Evolutionary conservation across 2,888 invertebrate genomes (phyloP).

Genomic region (Eudasyphora cyanicolor): DNA sequence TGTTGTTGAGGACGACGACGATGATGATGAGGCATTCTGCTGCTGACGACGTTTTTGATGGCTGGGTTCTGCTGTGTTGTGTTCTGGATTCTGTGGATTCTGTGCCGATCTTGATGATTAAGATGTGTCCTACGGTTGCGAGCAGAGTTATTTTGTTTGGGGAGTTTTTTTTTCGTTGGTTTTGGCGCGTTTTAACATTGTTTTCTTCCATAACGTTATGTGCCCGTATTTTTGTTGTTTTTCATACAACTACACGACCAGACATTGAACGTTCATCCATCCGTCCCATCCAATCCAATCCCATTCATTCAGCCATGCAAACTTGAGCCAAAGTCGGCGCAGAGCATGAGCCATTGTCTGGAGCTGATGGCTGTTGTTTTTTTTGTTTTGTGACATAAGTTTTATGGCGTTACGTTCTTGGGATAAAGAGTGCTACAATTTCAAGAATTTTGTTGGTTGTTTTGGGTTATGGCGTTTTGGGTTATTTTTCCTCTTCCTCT

Average conservation of each 20-base stretch:
- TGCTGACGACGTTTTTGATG: neutral
- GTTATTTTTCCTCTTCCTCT: conserved; percentile 4
- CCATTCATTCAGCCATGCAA: neutral
- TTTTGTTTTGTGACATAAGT: neutral
- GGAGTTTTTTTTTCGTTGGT: neutral
- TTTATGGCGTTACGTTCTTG: neutral
- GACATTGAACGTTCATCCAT: neutral
- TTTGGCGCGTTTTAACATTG: neutral
- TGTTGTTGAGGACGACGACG: neutral
- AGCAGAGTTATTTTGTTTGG: neutral
- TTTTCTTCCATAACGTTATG: conserved; percentile 1
- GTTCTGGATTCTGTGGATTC: neutral
- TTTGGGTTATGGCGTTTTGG: neutral
- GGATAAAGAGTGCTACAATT: neutral
- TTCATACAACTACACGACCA: neutral
- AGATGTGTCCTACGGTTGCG: neutral
- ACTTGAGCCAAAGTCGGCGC: neutral
- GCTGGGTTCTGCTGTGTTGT: neutral
- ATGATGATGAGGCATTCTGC: neutral
- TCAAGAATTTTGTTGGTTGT: neutral
- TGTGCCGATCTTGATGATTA: neutral
- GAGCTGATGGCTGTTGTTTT: neutral
- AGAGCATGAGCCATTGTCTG: neutral
- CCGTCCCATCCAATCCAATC: neutral
- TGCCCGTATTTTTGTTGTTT: neutral